Evolutionary conservation across 2,113 vertebrate species (phyloP).

Genomic region (Caranx ignobilis): DNA sequence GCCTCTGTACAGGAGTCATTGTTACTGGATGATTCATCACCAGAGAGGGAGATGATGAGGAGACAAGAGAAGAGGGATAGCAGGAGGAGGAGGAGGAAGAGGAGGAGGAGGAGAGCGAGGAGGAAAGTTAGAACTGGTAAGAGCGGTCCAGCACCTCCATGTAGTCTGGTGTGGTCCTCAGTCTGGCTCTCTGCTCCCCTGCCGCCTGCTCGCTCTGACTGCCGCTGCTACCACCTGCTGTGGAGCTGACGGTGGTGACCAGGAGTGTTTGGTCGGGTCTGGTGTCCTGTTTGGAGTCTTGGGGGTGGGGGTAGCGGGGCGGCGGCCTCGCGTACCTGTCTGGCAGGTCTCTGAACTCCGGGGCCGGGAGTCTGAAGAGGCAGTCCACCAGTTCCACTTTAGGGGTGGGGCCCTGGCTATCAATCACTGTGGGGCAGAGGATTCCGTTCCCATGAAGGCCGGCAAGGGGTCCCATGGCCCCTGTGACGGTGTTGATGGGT

Average conservation of each 20-base stretch:
- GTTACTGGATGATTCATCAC: conserved; percentile 76
- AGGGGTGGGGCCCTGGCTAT: conserved; percentile 91
- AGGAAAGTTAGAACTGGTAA: conserved; percentile 91
- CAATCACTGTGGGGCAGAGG: conserved; percentile 89
- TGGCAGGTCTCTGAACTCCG: conserved; percentile 93
- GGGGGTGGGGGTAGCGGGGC: conserved; percentile 92
- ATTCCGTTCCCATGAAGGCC: conserved; percentile 90
- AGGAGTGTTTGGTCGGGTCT: conserved; percentile 89
- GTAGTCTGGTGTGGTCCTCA: conserved; percentile 98
- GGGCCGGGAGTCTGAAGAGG: conserved; percentile 90
- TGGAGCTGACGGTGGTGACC: conserved; percentile 84
- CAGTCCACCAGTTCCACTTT: conserved; percentile 94
- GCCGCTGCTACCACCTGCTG: conserved; percentile 87
- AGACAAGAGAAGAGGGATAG: conserved; percentile 55
- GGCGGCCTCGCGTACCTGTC: conserved; percentile 87
- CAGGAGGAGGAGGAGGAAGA: conserved; percentile 29
- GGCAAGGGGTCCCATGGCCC: conserved; percentile 82
- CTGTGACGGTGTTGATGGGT: conserved; percentile 90
- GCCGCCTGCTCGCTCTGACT: conserved; percentile 89
- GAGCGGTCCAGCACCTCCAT: conserved; percentile 98
- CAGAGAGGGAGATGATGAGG: conserved; percentile 64
- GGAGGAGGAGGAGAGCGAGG: neutral
- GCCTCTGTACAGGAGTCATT: conserved; percentile 75
- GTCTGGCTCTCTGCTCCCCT: conserved; percentile 91
- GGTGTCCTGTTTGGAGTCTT: conserved; percentile 86